Percentiles rank a stretch among this genome's conserved stretches.
phyloP scores from a whole-genome alignment of 1,140 invertebrate species.

The Drosophila guanche region DNA sequence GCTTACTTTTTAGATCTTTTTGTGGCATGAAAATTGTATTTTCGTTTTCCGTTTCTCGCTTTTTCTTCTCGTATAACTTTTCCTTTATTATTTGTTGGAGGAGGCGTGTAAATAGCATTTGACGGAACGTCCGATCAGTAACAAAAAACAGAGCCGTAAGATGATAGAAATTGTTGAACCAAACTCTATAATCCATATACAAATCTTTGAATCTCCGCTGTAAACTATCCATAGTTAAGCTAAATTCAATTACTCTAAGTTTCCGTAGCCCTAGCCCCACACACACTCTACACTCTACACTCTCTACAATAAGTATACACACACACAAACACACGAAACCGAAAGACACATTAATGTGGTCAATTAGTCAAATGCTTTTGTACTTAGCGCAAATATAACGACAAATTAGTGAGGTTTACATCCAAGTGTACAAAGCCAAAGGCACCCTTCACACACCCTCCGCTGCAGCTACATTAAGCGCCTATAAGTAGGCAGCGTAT shows the following conservation, averaged over 20 bases:
- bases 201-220: conserved; percentile 42
- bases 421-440: conserved; percentile 60
- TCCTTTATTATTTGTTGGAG: conserved; percentile 17
- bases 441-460: conserved; percentile 21
- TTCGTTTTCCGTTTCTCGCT: conserved; percentile 4
- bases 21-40: neutral
- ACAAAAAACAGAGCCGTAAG: conserved; percentile 47
- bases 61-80: conserved; percentile 44
- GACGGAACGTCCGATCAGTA: conserved; percentile 35
- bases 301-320: conserved; percentile 22
- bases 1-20: neutral
- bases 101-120: conserved; percentile 70
- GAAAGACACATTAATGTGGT: conserved; percentile 11
- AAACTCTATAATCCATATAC: conserved; percentile 40
- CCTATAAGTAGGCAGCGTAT: conserved; percentile 49
- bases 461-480: conserved; percentile 35
- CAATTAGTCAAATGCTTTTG: conserved; percentile 76
- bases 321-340: conserved; percentile 20
- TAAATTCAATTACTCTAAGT: conserved; percentile 72
- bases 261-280: conserved; percentile 45
- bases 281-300: conserved; percentile 10
- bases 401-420: conserved; percentile 71
- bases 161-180: conserved; percentile 80
- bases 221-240: conserved; percentile 64
- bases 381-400: conserved; percentile 63